Evolutionary conservation across 2,888 invertebrate species (phyloP).

Genomic region (Branchellion lobata): DNA sequence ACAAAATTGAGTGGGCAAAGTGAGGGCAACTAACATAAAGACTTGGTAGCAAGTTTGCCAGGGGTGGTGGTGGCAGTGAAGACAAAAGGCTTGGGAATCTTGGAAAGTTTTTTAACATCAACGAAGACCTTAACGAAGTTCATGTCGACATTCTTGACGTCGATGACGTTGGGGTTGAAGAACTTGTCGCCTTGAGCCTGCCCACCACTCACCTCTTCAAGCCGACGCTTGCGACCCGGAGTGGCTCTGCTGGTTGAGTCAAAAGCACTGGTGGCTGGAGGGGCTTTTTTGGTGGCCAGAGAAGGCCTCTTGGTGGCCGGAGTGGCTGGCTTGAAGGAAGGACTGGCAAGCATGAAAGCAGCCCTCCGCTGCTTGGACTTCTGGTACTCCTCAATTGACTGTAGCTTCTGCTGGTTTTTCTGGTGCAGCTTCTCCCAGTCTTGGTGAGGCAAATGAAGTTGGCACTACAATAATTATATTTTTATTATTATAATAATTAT

Average conservation of each 20-base stretch:
- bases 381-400: constrained; percentile 21
- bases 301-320: background rate
- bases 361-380: constrained; percentile 21
- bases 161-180: background rate
- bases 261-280: too few relatives aligned
- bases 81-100: too few relatives aligned
- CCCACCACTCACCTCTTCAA: background rate
- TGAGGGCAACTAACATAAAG: too few relatives aligned
- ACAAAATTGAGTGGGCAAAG: too few relatives aligned
- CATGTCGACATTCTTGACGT: constrained; percentile 6
- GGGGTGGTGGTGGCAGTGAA: too few relatives aligned
- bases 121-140: constrained; percentile 6
- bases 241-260: too few relatives aligned
- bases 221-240: background rate
- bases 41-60: too few relatives aligned
- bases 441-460: background rate
- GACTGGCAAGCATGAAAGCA: background rate
- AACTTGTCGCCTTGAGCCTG: background rate
- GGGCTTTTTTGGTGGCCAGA: too few relatives aligned
- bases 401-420: constrained; percentile 27
- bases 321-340: background rate
- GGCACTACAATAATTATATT: background rate
- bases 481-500: too few relatives aligned
- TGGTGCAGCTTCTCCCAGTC: constrained; percentile 32
- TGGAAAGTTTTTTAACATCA: too few relatives aligned